These are phyloP conservation scores for Ciconia boyciana DNA, from an alignment of 2,113 vertebrate species.

Conservation along the genomic window DNA sequence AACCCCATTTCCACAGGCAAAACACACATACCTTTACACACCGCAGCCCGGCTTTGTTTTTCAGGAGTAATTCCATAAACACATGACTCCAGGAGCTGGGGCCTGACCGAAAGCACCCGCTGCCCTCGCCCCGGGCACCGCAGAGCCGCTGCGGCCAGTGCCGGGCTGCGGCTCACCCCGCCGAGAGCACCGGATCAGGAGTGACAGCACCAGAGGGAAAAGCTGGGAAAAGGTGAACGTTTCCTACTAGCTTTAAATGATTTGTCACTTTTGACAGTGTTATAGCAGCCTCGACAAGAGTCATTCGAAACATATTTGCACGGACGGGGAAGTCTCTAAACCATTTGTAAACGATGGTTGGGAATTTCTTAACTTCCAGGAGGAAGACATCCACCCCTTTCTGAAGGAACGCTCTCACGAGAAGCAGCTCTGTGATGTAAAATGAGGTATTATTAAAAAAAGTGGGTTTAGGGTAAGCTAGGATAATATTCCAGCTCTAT, in stretches of 20 bases:
- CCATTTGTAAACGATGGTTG: neutral
- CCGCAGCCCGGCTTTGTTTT: neutral
- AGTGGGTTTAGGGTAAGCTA: neutral
- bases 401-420: neutral
- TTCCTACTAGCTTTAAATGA: neutral
- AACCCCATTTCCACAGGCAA: neutral
- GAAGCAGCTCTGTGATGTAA: neutral
- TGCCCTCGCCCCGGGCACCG: accelerated
- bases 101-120: neutral
- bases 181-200: accelerated
- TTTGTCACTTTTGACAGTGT: neutral
- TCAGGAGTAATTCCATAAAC: neutral
- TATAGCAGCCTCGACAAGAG: neutral
- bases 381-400: neutral
- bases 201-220: neutral
- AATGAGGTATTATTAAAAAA: neutral
- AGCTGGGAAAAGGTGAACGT: neutral
- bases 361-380: neutral
- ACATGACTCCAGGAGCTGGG: neutral
- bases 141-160: neutral
- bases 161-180: accelerated
- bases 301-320: accelerated
- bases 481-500: neutral
- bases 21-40: neutral
- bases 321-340: neutral